Evolutionary conservation across 1,140 invertebrate genomes (phyloP).

Genomic region (Monochamus saltuarius): DNA sequence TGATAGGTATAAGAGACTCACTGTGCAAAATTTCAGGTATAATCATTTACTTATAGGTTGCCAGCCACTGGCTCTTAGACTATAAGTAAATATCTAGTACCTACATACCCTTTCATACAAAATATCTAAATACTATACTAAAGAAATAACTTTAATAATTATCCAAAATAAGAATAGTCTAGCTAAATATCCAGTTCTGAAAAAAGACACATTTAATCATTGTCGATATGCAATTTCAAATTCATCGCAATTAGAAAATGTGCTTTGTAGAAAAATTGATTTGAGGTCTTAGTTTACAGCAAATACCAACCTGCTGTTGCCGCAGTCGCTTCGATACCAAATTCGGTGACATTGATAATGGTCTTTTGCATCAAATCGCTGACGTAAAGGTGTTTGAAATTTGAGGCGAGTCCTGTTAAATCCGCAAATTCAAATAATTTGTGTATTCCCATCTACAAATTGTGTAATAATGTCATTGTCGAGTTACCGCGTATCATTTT

Average conservation of each 20-base stretch:
- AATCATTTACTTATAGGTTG: no score
- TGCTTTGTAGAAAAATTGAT: not conserved
- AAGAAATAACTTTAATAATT: no score
- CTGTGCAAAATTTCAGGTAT: no score
- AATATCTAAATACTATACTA: no score
- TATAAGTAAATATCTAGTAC: no score
- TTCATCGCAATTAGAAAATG: not conserved
- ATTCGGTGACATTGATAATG: constrained; percentile 67
- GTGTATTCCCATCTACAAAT: constrained; percentile 55
- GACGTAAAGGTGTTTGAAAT: constrained; percentile 22
- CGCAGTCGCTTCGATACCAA: constrained; percentile 67
- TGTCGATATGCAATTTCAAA: not conserved
- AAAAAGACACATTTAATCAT: not conserved
- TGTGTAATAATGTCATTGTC: not conserved
- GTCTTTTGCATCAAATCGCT: constrained; percentile 59
- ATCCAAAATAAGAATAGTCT: no score
- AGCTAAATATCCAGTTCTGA: not conserved
- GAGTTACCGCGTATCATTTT: no score
- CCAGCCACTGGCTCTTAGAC: no score
- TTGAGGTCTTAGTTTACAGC: not conserved
- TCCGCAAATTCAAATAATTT: constrained; percentile 58
- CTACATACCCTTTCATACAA: no score
- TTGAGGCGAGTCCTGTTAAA: constrained; percentile 55
- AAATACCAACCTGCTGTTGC: constrained; percentile 58
- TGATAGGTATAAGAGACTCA: no score